Evolutionary conservation across 2,888 invertebrate species (phyloP).

Genomic region (Pyrocoelia pectoralis): DNA sequence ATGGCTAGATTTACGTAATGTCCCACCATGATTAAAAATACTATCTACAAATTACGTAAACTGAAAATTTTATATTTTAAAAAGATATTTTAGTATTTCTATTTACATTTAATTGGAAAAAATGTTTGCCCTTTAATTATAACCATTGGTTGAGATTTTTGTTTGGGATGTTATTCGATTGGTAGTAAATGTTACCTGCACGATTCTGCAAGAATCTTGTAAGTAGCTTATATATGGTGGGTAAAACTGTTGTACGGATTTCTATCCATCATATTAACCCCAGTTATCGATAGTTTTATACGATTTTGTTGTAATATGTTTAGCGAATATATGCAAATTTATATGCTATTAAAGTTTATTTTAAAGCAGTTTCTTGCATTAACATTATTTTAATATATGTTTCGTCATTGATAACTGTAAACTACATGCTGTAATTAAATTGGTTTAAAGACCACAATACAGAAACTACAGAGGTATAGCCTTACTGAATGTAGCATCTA

Average conservation of each 20-base stretch:
- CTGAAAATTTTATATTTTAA: conserved; percentile 5
- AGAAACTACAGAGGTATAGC: too few species aligned
- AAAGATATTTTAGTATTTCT: background rate
- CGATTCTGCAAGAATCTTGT: too few species aligned
- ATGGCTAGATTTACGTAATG: conserved; percentile 56
- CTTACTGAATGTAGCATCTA: too few species aligned
- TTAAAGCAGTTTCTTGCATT: conserved; percentile 11
- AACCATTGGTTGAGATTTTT: conserved; percentile 13
- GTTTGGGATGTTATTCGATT: conserved; percentile 10
- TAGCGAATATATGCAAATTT: conserved; percentile 18
- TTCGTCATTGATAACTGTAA: too few species aligned
- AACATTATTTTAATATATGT: too few species aligned
- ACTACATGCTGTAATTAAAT: too few species aligned
- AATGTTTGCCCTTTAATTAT: conserved; percentile 6
- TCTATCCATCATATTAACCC: conserved; percentile 9
- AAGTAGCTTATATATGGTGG: background rate
- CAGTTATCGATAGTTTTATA: conserved; percentile 26
- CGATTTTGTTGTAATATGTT: conserved; percentile 24
- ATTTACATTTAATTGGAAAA: too few species aligned
- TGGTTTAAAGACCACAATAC: too few species aligned
- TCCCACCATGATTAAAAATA: conserved; percentile 39
- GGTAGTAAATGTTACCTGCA: too few species aligned
- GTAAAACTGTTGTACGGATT: conserved; percentile 10
- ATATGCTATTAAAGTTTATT: conserved; percentile 14
- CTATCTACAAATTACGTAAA: too few species aligned